Percentiles rank a stretch among this genome's conserved stretches.
phyloP scores from a whole-genome alignment of 2,888 invertebrate species.

The Platycheirus albimanus region DNA sequence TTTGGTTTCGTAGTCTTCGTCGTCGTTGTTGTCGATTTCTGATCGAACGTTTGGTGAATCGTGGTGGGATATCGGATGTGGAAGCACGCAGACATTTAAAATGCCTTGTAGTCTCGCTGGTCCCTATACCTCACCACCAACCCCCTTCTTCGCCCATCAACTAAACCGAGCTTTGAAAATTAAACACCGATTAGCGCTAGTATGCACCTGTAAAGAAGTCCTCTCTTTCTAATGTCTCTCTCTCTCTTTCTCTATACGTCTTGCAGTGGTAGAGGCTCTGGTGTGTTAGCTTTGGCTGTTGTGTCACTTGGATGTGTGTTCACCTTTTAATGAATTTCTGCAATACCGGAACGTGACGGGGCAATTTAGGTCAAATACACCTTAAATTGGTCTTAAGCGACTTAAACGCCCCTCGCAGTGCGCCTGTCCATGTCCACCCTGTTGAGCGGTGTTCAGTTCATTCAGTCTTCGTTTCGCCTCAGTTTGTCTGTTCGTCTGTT shows the following conservation, averaged over 20 bases:
- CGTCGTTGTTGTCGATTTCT: conserved; percentile 47
- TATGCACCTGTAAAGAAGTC: conserved; percentile 69
- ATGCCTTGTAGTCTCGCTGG: conserved; percentile 50
- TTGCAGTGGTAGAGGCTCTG: conserved; percentile 2
- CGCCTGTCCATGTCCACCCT: conserved; percentile 34
- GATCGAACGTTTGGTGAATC: conserved; percentile 47
- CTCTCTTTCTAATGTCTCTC: neutral
- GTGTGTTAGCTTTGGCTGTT: conserved; percentile 40
- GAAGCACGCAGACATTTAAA: conserved; percentile 67
- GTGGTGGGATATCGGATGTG: conserved; percentile 68
- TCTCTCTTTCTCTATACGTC: neutral
- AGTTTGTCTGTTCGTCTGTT: conserved; percentile 3
- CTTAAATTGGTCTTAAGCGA: conserved; percentile 75
- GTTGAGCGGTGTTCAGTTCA: neutral
- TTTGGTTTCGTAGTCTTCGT: no score
- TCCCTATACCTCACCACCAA: neutral
- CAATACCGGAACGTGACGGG: conserved; percentile 77
- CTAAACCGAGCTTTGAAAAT: conserved; percentile 53
- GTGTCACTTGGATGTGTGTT: conserved; percentile 73
- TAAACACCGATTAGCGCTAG: conserved; percentile 71
- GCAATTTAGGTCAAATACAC: conserved; percentile 78
- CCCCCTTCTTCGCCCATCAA: neutral
- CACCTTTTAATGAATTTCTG: conserved; percentile 76
- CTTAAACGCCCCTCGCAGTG: conserved; percentile 43
- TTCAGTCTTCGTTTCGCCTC: neutral